Conservation (phyloP, 1,140 invertebrate species). For the Brachionus asplanchnoidis region DNA sequence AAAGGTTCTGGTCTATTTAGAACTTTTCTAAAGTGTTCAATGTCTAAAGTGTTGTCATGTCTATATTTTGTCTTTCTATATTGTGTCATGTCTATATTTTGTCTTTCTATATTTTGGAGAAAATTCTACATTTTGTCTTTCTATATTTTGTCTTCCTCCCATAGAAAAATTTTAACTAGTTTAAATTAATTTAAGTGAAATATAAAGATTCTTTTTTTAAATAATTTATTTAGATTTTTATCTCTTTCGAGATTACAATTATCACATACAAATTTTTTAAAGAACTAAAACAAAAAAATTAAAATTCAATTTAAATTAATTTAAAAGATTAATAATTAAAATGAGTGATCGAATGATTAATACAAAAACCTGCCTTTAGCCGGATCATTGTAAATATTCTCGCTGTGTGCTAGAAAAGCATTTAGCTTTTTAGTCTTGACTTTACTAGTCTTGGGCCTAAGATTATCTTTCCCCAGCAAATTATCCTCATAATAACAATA, state of each 20-base stretch:
- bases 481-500: slow-evolving; percentile 28
- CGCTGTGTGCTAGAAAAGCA: not conserved
- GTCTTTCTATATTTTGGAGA: too few species aligned
- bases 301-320: not conserved
- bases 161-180: too few species aligned
- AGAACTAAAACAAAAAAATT: not conserved
- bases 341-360: not conserved
- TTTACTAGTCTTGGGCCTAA: not conserved
- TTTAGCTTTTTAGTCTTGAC: slow-evolving; percentile 2
- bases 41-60: too few species aligned
- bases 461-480: not conserved
- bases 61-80: too few species aligned
- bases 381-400: slow-evolving; percentile 29
- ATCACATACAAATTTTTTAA: not conserved
- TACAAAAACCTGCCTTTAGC: not conserved
- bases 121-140: too few species aligned
- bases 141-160: too few species aligned
- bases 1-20: too few species aligned
- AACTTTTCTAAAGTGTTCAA: too few species aligned
- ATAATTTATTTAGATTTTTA: not conserved
- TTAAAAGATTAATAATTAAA: not conserved
- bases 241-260: not conserved
- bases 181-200: not conserved
- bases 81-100: too few species aligned
- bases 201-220: not conserved